Conservation (phyloP, 2,113 vertebrate genomes). For the Callocephalon fimbriatum region DNA sequence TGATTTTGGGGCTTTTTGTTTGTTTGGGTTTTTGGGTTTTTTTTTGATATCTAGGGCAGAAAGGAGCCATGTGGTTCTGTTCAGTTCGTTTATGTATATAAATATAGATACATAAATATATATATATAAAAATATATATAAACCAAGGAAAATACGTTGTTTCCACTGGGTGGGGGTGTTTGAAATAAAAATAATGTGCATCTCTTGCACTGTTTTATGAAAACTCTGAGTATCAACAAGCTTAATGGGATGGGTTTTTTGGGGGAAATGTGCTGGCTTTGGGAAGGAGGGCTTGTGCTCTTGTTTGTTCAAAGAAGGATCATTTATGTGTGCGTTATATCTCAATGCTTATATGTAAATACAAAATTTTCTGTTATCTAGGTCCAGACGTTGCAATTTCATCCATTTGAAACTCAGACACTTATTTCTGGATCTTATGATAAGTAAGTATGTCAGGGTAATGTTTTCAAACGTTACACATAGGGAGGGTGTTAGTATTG, state of each 20-base stretch:
- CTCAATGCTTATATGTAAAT: background rate
- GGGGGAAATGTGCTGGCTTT: background rate
- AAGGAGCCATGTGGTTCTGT: background rate
- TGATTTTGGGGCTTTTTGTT: background rate
- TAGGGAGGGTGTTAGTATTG: background rate
- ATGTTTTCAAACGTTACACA: background rate
- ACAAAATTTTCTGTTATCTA: constrained; percentile 55
- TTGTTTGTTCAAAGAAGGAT: background rate
- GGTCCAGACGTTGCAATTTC: constrained; percentile 94
- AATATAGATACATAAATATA: background rate
- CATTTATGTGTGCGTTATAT: background rate
- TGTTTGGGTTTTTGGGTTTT: no score
- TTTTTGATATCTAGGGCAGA: background rate
- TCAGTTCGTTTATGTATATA: background rate
- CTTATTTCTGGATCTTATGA: constrained; percentile 96
- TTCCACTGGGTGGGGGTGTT: background rate
- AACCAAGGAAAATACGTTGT: background rate
- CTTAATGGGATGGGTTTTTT: accelerated
- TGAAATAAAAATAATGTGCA: background rate
- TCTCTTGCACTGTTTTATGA: background rate
- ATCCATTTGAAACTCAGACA: constrained; percentile 96
- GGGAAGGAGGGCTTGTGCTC: background rate
- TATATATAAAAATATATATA: background rate
- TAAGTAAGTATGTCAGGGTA: constrained; percentile 78
- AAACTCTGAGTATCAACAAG: background rate